Base-by-base conservation (phyloP, 2,888 invertebrate genomes). In the Andrena dorsata region DNA sequence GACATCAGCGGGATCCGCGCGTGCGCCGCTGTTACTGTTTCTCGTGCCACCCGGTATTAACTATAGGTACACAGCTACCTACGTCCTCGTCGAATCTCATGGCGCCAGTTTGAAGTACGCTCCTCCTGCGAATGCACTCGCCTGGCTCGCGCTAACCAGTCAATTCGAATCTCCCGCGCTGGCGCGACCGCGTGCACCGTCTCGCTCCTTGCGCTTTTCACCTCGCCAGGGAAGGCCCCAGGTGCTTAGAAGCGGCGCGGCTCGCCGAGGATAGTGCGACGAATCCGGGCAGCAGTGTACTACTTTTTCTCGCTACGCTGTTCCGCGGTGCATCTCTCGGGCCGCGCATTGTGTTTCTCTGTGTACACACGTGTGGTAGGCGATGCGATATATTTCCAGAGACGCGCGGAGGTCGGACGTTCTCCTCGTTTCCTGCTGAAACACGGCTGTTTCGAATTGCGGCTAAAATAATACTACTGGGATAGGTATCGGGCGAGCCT, bases 71-170 rank as follows among this genome's bases (percentile, higher is more conserved):
- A 82, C 87, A 90, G 90, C 91, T 90, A 90, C 91, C 90, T 88
- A 90, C 90, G 87, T 90, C 86, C 86, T 76, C 88, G 87, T 87
- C 89, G 89, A 88, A 91, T 89, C 92, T 91, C 92, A 90, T 93
- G 93, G 93, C 93, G 93, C 93, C 93, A 94, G 93, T 94, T 94
- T 93, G 92, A 93, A 93, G 92, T 90, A 93, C 91, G 92, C 93
- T 92, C 90, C 91, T 93, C 91, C 91, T 91, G 92, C 90, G 93
- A 89, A 90, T 93, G 93, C 93, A 93, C 91, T 92, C 77, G 72
- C 71, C 80, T 60, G 63, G 56, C 72, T 69, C 68, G 69, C 68
- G 51, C 30, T 28, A 41, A 41, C 63, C 16, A 41, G 47, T 49
- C 26, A 56, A 70, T 70, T 73, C 76, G 60, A 78, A 74, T 76